phyloP scores from a whole-genome alignment of 2,113 vertebrate species.

The Butorides virescens region DNA sequence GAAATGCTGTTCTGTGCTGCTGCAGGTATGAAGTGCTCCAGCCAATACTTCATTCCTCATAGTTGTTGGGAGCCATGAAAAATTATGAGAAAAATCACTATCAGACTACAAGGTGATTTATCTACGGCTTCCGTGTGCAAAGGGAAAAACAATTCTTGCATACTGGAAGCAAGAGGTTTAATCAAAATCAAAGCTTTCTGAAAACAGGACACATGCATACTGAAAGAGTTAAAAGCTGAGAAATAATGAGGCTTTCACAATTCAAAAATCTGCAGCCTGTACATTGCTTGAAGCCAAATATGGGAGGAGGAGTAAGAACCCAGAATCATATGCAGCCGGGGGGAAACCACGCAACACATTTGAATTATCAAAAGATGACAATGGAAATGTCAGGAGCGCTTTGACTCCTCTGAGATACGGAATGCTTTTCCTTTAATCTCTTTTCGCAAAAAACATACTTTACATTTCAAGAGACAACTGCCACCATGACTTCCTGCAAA shows the following conservation, averaged over 20 bases:
- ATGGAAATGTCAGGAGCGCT: neutral
- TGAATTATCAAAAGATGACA: constrained; percentile 30
- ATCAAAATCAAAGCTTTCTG: constrained; percentile 52
- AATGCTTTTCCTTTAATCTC: neutral
- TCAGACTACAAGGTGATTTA: constrained; percentile 27
- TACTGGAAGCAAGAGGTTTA: constrained; percentile 23
- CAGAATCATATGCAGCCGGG: neutral
- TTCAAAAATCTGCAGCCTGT: neutral
- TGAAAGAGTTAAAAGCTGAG: constrained; percentile 37
- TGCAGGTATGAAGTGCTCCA: constrained; percentile 40
- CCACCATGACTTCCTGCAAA: neutral
- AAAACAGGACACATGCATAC: neutral
- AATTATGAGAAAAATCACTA: constrained; percentile 7
- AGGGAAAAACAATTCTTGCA: constrained; percentile 16
- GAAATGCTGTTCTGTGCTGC: constrained; percentile 19
- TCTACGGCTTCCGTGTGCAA: constrained; percentile 31
- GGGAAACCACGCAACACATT: neutral
- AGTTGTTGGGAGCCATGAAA: constrained; percentile 45
- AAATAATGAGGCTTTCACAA: constrained; percentile 55
- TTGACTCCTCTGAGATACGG: neutral
- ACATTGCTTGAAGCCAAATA: constrained; percentile 44
- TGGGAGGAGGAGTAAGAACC: constrained; percentile 6
- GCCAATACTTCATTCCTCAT: constrained; percentile 35
- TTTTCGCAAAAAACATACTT: neutral
- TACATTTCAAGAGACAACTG: neutral